phyloP scores from a whole-genome alignment of 2,797 vertebrate species.

The Gastrophryne carolinensis region DNA sequence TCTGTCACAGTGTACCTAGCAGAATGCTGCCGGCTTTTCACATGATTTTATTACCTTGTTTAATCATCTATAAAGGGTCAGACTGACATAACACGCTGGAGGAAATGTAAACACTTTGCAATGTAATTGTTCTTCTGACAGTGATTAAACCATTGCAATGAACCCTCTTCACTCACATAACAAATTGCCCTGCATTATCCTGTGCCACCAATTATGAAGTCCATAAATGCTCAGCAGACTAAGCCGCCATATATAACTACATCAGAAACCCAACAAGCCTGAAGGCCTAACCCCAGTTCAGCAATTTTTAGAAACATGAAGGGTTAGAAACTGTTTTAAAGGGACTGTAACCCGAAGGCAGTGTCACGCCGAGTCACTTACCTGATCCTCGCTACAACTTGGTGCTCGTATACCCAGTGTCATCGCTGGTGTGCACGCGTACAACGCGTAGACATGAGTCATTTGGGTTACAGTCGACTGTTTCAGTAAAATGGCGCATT shows the following conservation, averaged over 20 bases:
- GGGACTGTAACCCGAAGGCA: background rate
- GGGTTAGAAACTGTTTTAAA: background rate
- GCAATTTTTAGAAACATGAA: no score
- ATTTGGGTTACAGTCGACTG: no score
- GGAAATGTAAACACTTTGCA: constrained; percentile 9
- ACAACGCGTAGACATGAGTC: no score
- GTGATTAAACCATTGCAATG: background rate
- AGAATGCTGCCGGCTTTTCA: background rate
- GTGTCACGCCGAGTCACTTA: no score
- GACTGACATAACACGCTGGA: constrained; percentile 10
- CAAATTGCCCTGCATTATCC: background rate
- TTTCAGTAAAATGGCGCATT: no score
- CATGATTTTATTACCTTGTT: constrained; percentile 15
- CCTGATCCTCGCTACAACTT: no score
- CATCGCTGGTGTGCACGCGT: no score
- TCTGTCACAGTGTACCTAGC: background rate
- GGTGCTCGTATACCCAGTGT: no score
- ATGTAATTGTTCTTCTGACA: constrained; percentile 7
- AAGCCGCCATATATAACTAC: no score
- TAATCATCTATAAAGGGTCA: constrained; percentile 1
- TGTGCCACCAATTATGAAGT: background rate
- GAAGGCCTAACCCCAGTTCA: no score
- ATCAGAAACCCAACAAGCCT: no score
- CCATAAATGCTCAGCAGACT: no score
- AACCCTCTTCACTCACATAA: background rate